Conservation (phyloP, 1,140 invertebrate genomes). For the Magallana ariakensis region DNA sequence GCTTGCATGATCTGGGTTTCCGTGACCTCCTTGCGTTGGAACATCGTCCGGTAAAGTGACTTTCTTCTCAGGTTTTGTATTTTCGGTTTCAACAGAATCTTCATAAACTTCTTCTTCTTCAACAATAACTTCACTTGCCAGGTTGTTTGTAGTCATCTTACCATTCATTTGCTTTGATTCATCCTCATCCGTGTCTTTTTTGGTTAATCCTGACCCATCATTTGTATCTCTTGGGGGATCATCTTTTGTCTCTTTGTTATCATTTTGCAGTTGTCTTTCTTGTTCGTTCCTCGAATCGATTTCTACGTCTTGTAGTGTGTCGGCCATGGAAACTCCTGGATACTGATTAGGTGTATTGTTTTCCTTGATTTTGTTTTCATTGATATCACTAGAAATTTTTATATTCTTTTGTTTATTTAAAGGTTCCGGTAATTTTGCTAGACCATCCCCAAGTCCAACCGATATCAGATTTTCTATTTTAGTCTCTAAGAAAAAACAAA, state of each 20-base stretch:
- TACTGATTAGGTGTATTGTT: not conserved
- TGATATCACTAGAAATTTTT: not conserved
- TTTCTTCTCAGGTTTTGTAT: not conserved
- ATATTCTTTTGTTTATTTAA: not conserved
- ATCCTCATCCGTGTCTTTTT: not conserved
- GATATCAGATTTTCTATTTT: not conserved
- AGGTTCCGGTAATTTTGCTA: not conserved
- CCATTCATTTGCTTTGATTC: not conserved
- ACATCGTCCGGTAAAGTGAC: not conserved
- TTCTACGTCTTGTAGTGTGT: not conserved
- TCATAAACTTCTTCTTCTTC: constrained; percentile 4
- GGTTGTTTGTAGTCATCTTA: not conserved
- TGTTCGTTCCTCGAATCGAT: not conserved
- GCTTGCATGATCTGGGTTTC: not conserved
- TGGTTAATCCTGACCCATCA: not conserved
- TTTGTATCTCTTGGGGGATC: too few species aligned
- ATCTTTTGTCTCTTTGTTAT: too few species aligned
- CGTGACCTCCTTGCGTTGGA: not conserved
- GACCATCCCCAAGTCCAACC: not conserved
- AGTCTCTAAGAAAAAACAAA: not conserved
- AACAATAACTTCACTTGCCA: not conserved
- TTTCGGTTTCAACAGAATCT: not conserved
- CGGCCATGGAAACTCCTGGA: not conserved
- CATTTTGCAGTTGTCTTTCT: not conserved
- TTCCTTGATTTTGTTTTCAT: not conserved